phyloP scores from a whole-genome alignment of 2,113 vertebrate species.

The Pungitius pungitius region DNA sequence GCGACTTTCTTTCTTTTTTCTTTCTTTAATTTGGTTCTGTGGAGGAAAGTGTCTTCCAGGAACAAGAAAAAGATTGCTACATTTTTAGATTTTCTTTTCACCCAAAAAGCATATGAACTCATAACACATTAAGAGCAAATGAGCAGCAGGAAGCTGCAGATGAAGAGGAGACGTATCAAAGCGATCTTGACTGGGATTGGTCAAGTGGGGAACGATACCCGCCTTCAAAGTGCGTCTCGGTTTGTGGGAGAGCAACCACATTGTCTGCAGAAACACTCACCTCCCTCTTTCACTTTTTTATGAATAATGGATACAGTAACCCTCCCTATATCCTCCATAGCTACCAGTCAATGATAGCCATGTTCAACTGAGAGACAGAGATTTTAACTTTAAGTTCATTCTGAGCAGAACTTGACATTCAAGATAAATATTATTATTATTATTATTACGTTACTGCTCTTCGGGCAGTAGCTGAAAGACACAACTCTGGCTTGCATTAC shows the following conservation, averaged over 20 bases:
- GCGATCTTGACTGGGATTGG: constrained; percentile 43
- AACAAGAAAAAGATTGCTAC: constrained; percentile 33
- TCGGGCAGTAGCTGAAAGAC: constrained; percentile 37
- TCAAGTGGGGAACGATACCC: constrained; percentile 57
- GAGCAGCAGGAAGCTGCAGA: constrained; percentile 61
- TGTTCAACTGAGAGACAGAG: constrained; percentile 27
- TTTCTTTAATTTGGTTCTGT: background rate
- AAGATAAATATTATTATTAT: constrained; percentile 41
- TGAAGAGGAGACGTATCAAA: constrained; percentile 51
- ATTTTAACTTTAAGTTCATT: constrained; percentile 40
- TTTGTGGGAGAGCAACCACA: constrained; percentile 54
- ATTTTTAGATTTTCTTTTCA: constrained; percentile 48
- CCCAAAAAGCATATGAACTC: constrained; percentile 52
- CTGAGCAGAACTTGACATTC: constrained; percentile 46
- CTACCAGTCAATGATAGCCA: constrained; percentile 53
- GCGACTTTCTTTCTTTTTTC: constrained; percentile 19
- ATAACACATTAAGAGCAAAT: constrained; percentile 59
- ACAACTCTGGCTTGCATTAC: background rate
- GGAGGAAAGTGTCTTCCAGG: constrained; percentile 19
- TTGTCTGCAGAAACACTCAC: constrained; percentile 70
- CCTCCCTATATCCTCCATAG: constrained; percentile 51
- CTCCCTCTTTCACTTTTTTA: constrained; percentile 56
- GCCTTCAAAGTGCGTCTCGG: constrained; percentile 54
- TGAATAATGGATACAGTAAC: constrained; percentile 75
- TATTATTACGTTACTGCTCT: constrained; percentile 33